A percentile compares a stretch with the other conserved stretches of the same genome.
Evolutionary conservation across 2,113 vertebrate species (phyloP).

Genomic region (Psammodynastes pulverulentus): DNA sequence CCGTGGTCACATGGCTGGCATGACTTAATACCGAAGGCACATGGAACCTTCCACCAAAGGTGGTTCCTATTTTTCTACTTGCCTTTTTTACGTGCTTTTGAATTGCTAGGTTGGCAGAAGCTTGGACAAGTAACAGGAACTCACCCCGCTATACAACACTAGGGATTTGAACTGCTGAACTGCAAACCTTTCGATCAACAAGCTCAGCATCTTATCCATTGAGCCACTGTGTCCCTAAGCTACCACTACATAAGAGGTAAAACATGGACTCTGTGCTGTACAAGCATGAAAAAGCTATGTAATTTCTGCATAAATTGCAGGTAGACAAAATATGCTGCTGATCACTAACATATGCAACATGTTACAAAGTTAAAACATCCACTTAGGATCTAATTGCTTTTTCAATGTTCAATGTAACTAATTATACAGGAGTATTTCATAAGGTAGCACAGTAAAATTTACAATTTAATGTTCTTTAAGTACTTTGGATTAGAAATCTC

Average conservation of each 20-base stretch:
- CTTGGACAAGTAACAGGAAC: no score
- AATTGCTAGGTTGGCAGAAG: no score
- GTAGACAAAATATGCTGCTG: neutral
- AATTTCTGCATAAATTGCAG: neutral
- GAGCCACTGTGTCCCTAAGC: no score
- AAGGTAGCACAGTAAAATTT: neutral
- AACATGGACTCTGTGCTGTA: neutral
- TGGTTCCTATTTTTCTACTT: no score
- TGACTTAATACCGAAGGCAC: no score
- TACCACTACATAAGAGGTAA: neutral
- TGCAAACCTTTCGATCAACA: no score
- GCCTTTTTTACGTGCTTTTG: no score
- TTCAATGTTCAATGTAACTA: conserved; percentile 56
- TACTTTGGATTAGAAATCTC: neutral
- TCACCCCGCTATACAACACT: no score
- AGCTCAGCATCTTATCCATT: no score
- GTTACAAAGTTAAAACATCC: neutral
- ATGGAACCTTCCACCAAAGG: no score
- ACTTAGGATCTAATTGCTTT: neutral
- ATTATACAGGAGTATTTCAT: conserved; percentile 52
- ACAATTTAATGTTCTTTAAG: neutral
- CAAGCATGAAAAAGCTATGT: neutral
- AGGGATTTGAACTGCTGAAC: no score
- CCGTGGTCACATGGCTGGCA: no score
- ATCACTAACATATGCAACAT: neutral